Evolutionary conservation across 2,888 invertebrate genomes (phyloP).

Genomic region (Ectobius pallidus): DNA sequence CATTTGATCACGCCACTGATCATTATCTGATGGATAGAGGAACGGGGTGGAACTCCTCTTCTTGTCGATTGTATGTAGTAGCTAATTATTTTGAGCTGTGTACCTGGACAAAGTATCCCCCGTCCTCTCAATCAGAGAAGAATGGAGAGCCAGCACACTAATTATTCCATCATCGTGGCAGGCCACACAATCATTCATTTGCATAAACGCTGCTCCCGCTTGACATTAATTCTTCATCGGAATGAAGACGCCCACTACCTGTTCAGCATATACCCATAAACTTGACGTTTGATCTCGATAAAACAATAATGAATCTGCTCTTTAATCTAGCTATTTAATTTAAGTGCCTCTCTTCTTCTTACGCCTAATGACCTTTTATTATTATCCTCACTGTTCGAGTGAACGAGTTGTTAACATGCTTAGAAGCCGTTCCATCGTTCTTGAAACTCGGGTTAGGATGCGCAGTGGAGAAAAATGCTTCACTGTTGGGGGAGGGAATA

Average conservation of each 20-base stretch:
- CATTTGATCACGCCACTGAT: no score
- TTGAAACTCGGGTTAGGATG: no score
- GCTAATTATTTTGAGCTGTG: neutral
- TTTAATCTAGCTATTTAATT: no score
- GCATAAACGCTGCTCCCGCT: neutral
- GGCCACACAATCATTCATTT: slow-evolving; percentile 8
- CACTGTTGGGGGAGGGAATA: no score
- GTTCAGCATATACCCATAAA: neutral
- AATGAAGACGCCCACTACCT: neutral
- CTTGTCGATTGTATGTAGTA: neutral
- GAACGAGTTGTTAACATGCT: no score
- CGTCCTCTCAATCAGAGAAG: neutral
- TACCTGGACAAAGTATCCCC: neutral
- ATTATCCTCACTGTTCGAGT: no score
- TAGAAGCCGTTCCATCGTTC: no score
- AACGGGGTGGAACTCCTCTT: no score
- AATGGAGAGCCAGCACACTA: neutral
- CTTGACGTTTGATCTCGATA: neutral
- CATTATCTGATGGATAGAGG: no score
- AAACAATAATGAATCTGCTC: no score
- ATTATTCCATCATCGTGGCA: slow-evolving; percentile 13
- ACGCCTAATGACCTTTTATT: no score
- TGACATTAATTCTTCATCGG: neutral
- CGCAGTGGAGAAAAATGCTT: no score
- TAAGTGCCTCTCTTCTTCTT: neutral